These are phyloP conservation scores for Melieria omissa DNA, from an alignment of 2,888 invertebrate genomes.

Conservation along the genomic window DNA sequence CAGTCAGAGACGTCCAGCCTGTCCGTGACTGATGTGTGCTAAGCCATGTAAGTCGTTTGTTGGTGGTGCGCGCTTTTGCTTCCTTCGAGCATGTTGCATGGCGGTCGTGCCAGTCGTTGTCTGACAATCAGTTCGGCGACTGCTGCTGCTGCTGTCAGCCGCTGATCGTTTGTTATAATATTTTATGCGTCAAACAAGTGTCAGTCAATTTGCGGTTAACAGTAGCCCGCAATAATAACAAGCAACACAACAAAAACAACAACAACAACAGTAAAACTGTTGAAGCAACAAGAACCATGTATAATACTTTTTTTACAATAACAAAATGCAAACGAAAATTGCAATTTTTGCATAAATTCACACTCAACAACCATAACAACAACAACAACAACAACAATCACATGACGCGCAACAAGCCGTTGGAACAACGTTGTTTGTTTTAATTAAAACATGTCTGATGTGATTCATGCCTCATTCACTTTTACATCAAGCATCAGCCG, in stretches of 20 bases:
- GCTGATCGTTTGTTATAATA: conserved; percentile 1
- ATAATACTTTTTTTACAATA: background rate
- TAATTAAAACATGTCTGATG: conserved; percentile 39
- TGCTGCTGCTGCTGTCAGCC: too few relatives aligned
- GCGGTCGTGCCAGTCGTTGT: too few relatives aligned
- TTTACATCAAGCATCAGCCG: conserved; percentile 37
- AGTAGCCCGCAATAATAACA: background rate
- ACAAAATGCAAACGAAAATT: conserved; percentile 12
- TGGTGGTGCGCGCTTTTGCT: too few relatives aligned
- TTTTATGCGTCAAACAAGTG: conserved; percentile 10
- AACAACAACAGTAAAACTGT: background rate
- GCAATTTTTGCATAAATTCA: conserved; percentile 24
- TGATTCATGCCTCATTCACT: conserved; percentile 38
- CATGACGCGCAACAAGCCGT: conserved; percentile 21
- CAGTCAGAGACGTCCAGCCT: too few relatives aligned
- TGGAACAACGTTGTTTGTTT: conserved; percentile 33
- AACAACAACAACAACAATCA: conserved; percentile 3
- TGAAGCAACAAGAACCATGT: background rate
- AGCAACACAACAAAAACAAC: background rate
- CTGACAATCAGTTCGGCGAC: too few relatives aligned
- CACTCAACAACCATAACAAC: conserved; percentile 6
- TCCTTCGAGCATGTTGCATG: too few relatives aligned
- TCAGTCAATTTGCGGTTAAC: conserved; percentile 4
- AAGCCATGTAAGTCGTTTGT: too few relatives aligned
- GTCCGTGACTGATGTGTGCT: too few relatives aligned